phyloP scores from a whole-genome alignment of 2,888 invertebrate species.

The Nymphalis urticae region DNA sequence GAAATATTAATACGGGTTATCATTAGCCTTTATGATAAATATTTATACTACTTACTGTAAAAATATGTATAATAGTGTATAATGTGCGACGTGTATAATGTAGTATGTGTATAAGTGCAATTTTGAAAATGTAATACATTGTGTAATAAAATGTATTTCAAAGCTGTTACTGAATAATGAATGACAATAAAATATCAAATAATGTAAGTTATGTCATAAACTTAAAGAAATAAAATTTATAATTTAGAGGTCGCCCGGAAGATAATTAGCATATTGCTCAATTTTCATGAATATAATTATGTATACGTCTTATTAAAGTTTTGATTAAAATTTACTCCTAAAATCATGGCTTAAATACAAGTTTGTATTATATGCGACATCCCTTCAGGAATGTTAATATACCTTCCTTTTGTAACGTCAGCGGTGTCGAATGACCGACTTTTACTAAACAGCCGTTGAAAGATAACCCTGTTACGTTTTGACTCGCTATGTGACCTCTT shows the following conservation, averaged over 20 bases:
- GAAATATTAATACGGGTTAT: background rate
- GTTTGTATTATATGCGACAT: background rate
- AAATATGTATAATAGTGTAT: no score
- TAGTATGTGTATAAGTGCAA: background rate
- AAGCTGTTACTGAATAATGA: background rate
- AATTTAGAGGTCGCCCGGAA: background rate
- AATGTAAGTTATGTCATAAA: background rate
- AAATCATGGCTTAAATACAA: background rate
- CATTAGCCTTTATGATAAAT: no score
- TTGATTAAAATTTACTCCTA: no score
- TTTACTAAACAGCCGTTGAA: slow-evolving; percentile 54
- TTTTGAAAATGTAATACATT: background rate
- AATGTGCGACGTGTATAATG: no score
- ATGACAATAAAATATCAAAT: background rate
- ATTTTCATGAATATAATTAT: background rate
- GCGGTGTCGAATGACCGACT: slow-evolving; percentile 52
- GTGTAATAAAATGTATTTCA: background rate
- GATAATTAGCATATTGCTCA: background rate
- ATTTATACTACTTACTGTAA: no score
- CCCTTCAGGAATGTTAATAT: slow-evolving; percentile 8
- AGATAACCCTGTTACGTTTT: slow-evolving; percentile 61
- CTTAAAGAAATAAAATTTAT: background rate
- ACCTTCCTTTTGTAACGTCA: background rate
- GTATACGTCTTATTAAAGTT: background rate
- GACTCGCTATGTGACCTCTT: slow-evolving; percentile 53